Evolutionary conservation across 2,113 vertebrate species (phyloP).

Genomic region (Neolamprologus variostigma): DNA sequence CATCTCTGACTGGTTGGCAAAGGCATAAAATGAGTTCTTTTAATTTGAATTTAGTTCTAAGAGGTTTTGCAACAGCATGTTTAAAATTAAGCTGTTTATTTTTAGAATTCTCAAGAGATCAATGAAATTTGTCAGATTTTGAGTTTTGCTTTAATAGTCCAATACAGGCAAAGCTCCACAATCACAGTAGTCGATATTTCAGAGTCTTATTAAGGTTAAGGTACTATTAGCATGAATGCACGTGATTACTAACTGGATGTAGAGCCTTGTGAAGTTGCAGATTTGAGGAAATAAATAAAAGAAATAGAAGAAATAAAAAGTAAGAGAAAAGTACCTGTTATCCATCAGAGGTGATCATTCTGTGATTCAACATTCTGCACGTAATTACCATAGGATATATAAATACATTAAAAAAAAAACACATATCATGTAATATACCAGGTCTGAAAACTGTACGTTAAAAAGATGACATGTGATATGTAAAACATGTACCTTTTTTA

Average conservation of each 20-base stretch:
- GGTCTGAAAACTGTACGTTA: background rate
- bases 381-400: background rate
- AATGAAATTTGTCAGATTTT: background rate
- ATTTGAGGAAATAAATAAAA: background rate
- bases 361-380: background rate
- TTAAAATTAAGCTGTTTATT: background rate
- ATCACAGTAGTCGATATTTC: background rate
- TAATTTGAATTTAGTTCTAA: background rate
- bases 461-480: background rate
- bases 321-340: background rate
- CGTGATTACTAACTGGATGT: background rate
- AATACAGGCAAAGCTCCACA: background rate
- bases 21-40: background rate
- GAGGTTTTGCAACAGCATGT: background rate
- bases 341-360: background rate
- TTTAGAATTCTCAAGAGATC: background rate
- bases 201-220: background rate
- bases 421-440: background rate
- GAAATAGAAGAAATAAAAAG: background rate
- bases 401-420: accelerated
- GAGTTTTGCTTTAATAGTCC: background rate
- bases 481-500: background rate
- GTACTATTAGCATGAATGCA: background rate
- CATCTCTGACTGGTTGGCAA: background rate
- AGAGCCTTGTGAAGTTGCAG: background rate